Base-by-base conservation (phyloP, 2,113 vertebrate species). In the Potamarius usumacintae region DNA sequence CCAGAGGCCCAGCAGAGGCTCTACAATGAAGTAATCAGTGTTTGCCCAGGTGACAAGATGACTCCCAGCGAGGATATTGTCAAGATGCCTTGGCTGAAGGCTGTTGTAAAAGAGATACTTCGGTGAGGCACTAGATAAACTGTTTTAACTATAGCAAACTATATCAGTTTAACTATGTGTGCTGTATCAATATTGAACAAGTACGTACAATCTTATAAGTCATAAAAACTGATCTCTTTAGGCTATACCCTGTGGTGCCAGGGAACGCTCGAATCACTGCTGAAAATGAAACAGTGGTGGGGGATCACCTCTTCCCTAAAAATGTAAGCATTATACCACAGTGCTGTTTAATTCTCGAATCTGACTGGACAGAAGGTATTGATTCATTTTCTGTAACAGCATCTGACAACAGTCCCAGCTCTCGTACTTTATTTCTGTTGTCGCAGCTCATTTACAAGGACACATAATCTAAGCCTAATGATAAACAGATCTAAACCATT, bases 31-130 rank as follows among this genome's bases (percentile, higher is more conserved):
- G 93, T 97, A 72, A 89, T 76, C 10, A 76, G 88, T 0, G 86
- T 94, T 67, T 94, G 93, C n/a, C 95, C 96, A 0, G 93, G 94
- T 20, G 92, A 94, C 65, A 88, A 90, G 63, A 88, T 95, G 42
- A 95, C 94, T 11, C 84, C 8, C 74, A 94, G 94, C 7, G 92
- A 95, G 0, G 95, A 96, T 87, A 90, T 95, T 1, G 10, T 82
- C 63, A 93, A 83, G n/a, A 97, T 97, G 96, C 95, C 95, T 0
- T 93, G 90, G 83, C 90, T 96, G 50, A 97, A 96, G 90, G 95
- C 96, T 2, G 10, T 96, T 82, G 89, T 96, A 88, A 94, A 89
- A 86, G 96, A 97, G 86, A 96, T 94, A 0, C 90, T 97, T 12
- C 94, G 96, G 96, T 97, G 92, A 42, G 88, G 10, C 2, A 50